phyloP scores from a whole-genome alignment of 1,140 invertebrate genomes.

The Artemia franciscana region DNA sequence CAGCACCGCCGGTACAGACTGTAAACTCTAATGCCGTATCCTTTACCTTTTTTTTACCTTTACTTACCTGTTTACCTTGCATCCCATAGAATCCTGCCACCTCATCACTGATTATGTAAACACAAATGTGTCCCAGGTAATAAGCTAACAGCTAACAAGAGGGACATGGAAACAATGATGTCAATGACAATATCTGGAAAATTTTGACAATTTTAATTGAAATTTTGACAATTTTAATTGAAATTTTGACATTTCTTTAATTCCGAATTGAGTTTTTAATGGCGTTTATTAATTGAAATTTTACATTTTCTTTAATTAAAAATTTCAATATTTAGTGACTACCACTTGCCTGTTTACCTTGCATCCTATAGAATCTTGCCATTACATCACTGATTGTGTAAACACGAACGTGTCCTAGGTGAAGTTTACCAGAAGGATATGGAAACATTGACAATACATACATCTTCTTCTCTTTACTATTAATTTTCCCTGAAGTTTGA shows the following conservation, averaged over 20 bases:
- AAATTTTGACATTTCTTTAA: conserved; percentile 8
- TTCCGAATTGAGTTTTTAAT: too few species aligned
- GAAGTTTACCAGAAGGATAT: conserved; percentile 86
- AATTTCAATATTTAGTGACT: neutral
- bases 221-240: conserved; percentile 6
- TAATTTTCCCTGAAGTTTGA: conserved; percentile 6
- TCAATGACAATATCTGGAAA: conserved; percentile 37
- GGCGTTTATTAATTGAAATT: too few species aligned
- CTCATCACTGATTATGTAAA: conserved; percentile 85
- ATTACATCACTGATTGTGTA: conserved; percentile 87
- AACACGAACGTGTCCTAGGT: conserved; percentile 95
- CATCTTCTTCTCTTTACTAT: conserved; percentile 17
- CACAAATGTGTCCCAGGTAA: conserved; percentile 94
- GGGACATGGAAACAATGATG: conserved; percentile 98
- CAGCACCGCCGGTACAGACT: too few species aligned
- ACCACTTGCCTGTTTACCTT: conserved; percentile 37
- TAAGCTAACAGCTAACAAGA: conserved; percentile 83
- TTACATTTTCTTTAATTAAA: neutral
- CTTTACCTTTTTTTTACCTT: too few species aligned
- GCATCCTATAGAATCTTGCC: conserved; percentile 59
- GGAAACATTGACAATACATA: conserved; percentile 97
- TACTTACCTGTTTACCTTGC: conserved; percentile 45
- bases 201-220: conserved; percentile 6
- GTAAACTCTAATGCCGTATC: too few species aligned
- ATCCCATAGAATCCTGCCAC: conserved; percentile 66